phyloP scores from a whole-genome alignment of 2,113 vertebrate species.

The Pantherophis guttatus region DNA sequence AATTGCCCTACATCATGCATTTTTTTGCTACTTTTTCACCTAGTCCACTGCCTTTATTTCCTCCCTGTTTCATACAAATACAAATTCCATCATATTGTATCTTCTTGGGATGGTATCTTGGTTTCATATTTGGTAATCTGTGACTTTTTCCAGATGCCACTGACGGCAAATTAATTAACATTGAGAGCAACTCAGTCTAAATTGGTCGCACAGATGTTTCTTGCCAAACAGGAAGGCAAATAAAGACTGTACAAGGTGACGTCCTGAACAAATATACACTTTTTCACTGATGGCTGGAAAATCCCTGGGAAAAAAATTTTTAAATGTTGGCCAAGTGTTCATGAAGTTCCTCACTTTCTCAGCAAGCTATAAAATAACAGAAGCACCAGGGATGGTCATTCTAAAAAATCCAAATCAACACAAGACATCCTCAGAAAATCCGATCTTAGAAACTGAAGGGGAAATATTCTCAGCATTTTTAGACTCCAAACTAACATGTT shows the following conservation, averaged over 20 bases:
- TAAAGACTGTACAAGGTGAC: no score
- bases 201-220: background rate
- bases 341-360: background rate
- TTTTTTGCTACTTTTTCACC: background rate
- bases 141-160: background rate
- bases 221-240: background rate
- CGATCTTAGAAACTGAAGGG: background rate
- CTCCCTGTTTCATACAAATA: background rate
- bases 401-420: background rate
- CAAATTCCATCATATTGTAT: background rate
- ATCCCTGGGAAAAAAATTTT: background rate
- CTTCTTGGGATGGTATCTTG: background rate
- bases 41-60: background rate
- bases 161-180: background rate
- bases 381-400: background rate
- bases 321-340: background rate
- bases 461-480: background rate
- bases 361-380: background rate
- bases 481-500: background rate
- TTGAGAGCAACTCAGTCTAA: background rate
- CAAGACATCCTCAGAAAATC: background rate
- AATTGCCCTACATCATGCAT: background rate
- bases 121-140: background rate
- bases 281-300: background rate
- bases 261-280: background rate